Evolutionary conservation across 2,113 vertebrate species (phyloP).

Genomic region (Xerus inauris): DNA sequence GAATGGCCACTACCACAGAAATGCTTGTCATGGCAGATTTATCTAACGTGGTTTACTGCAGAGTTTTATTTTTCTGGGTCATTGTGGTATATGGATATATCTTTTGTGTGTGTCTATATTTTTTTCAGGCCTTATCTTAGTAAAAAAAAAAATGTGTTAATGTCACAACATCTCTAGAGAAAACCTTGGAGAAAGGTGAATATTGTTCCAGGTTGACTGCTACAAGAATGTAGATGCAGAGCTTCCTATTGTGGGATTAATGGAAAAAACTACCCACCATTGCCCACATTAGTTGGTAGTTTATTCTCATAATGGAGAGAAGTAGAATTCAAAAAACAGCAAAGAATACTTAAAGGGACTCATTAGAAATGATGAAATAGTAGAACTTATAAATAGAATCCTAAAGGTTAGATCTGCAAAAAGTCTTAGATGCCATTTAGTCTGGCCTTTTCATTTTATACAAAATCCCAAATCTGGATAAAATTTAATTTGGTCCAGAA

Average conservation of each 20-base stretch:
- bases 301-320: conserved; percentile 41
- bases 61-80: conserved; percentile 59
- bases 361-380: conserved; percentile 36
- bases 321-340: conserved; percentile 62
- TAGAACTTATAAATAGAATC: conserved; percentile 39
- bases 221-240: conserved; percentile 10
- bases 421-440: conserved; percentile 12
- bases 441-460: conserved; percentile 27
- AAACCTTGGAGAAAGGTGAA: conserved; percentile 28
- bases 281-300: conserved; percentile 4
- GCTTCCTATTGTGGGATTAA: conserved; percentile 56
- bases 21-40: conserved; percentile 68
- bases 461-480: conserved; percentile 15
- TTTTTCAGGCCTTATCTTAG: conserved; percentile 40
- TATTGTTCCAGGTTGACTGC: conserved; percentile 19
- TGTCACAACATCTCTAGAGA: conserved; percentile 21
- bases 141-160: conserved; percentile 32
- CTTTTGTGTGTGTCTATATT: not conserved
- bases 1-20: conserved; percentile 51
- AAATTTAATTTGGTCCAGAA: conserved; percentile 35
- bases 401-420: conserved; percentile 41
- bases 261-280: conserved; percentile 8
- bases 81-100: conserved; percentile 23
- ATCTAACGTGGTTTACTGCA: conserved; percentile 59
- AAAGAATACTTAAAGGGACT: conserved; percentile 28